phyloP scores from a whole-genome alignment of 1,140 invertebrate genomes.

The Drosophila sproati region DNA sequence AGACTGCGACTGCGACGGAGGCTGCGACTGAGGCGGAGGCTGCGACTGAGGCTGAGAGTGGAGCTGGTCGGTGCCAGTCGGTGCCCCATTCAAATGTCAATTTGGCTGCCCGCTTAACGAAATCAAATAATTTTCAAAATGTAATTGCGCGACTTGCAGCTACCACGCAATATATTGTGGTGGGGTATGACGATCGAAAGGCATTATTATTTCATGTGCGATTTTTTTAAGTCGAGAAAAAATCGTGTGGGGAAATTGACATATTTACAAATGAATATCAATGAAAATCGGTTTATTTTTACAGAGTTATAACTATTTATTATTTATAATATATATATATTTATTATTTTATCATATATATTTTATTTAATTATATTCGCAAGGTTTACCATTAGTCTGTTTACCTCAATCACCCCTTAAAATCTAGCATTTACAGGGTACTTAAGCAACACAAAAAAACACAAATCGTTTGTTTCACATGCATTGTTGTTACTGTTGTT shows the following conservation, averaged over 20 bases:
- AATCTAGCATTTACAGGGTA: neutral
- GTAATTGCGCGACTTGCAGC: neutral
- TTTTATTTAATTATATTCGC: too few species aligned
- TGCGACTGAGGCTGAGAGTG: constrained; percentile 18
- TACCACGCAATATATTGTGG: neutral
- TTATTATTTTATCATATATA: too few species aligned
- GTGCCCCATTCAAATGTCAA: constrained; percentile 79
- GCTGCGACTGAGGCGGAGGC: constrained; percentile 3
- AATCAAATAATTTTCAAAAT: constrained; percentile 15
- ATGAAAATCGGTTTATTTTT: too few species aligned
- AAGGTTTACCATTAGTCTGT: too few species aligned
- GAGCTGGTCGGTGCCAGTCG: constrained; percentile 62
- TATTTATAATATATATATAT: too few species aligned
- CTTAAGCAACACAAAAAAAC: neutral
- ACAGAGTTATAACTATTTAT: too few species aligned
- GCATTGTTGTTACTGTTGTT: constrained; percentile 43
- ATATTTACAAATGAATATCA: too few species aligned
- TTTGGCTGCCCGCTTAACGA: constrained; percentile 41
- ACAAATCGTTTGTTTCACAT: constrained; percentile 44
- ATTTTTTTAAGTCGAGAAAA: too few species aligned
- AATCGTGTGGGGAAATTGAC: too few species aligned
- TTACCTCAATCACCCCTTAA: neutral
- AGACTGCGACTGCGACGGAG: constrained; percentile 23
- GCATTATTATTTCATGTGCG: too few species aligned
- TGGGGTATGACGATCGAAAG: too few species aligned